Evolutionary conservation across 2,797 vertebrate genomes (phyloP), one percentile per base, ranked within the genome.

Genomic region (Pipistrellus kuhlii): DNA sequence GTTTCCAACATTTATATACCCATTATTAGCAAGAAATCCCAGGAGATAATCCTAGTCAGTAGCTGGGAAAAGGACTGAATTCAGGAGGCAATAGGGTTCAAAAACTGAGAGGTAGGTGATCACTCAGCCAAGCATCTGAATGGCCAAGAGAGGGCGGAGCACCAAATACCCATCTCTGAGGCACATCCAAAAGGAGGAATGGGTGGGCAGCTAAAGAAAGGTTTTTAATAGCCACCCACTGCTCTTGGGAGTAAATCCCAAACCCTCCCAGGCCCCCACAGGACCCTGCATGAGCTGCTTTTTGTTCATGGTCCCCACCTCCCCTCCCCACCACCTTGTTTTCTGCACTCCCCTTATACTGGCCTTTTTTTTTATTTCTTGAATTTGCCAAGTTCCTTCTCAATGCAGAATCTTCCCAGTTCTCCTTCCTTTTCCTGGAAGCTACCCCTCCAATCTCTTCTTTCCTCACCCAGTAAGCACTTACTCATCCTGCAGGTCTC

Each of bases 401-500:
- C 71, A 35, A 64, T 53, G 51, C 51, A 82, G 55, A 90, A 18
- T 2, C 32, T 76, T 75, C 62, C 17, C 51, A 32, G 78, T 27
- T 78, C 20, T 75, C 15, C 46, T 85, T 55, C 88, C 51, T 83
- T 85, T 73, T 92, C 73, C 77, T 90, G 64, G 88, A 85, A 93
- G 41, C 27, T 59, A 59, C 4, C 10, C 46, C 48, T 48, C 59
- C 72, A 81, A 32, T 66, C 21, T 66, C 17, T 21, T 76, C 38
- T 57, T 73, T 85, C 68, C 55, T 92, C 66, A 59, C 30, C 62
- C 88, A 83, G 46, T 59, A 75, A 78, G 68, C 53, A 41, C n/a
- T 73, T 72, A 73, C 44, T 80, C 84, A 80, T 72, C 46, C 41
- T 86, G 75, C 83, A 88, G 69, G 76, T 86, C 83, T 93, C 94